Base-by-base conservation (phyloP, 1,140 invertebrate species). In the Oncopodura yosiiana region DNA sequence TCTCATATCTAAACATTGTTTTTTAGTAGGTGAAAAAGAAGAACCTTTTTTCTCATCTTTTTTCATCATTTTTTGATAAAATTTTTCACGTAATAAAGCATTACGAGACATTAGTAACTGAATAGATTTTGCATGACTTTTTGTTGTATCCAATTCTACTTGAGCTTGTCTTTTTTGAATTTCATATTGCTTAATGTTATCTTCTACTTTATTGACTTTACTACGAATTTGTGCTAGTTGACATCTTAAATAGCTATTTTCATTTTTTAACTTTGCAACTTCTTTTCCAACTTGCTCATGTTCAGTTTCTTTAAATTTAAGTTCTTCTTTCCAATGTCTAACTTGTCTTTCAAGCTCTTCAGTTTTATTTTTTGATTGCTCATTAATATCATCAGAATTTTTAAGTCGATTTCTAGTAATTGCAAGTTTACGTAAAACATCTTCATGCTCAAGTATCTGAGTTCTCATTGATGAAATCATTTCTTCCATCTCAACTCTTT, bases 241-340 rank as follows among this genome's bases (percentile, higher is more conserved):
- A 48, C 38, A 53, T 21, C 59, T 34, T 3, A 56, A 26, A 11
- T 27, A 24, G 14, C 43, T 39, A 16, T 56, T 61, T n/a, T 56
- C 53, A 21, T 42, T 27, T 18, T 49, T 56, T 18, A 61, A 21
- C 14, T 49, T 34, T 26, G 14, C 11, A 5, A 56, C 6, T 32
- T 50, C 54, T 56, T 24, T 45, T 45, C 18, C 18, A 27, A 45
- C 12, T 45, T 46, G 9, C 29, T 19, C 8, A 49, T 23, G 1
- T 12, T 46, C 49, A 0, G 36, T 16, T 23, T 57, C 54, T 14
- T 54, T 45, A 16, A 54, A 50, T 9, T 56, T 27, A n/a, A 56
- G 4, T 37, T 58, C 56, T 39, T 62, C 53, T 24, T 56, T 62
- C 60, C 44, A 57, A 53, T 58, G 53, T 27, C 32, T 38, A 21